Base-by-base conservation (phyloP, 2,888 invertebrate genomes). In the Drosophila kuntzei region DNA sequence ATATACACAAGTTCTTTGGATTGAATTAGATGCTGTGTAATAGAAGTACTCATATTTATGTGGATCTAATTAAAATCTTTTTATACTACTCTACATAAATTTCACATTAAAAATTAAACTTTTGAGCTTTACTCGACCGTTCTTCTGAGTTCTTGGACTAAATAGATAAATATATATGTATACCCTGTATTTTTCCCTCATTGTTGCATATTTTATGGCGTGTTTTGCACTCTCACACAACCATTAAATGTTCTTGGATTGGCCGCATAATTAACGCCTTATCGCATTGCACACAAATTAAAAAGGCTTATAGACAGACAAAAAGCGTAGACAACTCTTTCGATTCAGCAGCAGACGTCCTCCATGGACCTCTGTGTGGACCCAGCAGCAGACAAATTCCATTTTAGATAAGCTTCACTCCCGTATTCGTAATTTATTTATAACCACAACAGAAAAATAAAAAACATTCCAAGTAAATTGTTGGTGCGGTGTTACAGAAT, bases 251-350 rank as follows among this genome's bases (percentile, higher is more conserved):
- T 60, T 47, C 49, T 59, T 58, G 14, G 22, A 46, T 20, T 53
- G 29, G 49, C 60, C 37, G 65, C 57, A 77, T 87, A 89, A 84
- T 84, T 76, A 83, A 68, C 75, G 75, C 71, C 63, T 76, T 87
- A 89, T 89, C 89, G 58, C 69, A 70, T 39, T 74, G 79, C 66
- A 54, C 72, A 80, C 79, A 89, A 87, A 83, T 87, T 76, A 76
- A 89, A 83, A 66, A 71, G 79, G 57, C 80, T 79, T 55, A 76
- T 36, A 29, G 43, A 36, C 75, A 69, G 63, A 70, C 71, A 63
- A 69, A 61, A 55, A 55, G 47, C 46, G 20, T 47, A 51, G 50
- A 50, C 65, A 54, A 49, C 73, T 60, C 71, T 55, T 43, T 49
- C 41, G 54, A 50, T 22, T 60, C 55, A 61, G 58, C 34, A 12